Conservation (phyloP, 2,113 vertebrate species). For the Symphodus melops region DNA sequence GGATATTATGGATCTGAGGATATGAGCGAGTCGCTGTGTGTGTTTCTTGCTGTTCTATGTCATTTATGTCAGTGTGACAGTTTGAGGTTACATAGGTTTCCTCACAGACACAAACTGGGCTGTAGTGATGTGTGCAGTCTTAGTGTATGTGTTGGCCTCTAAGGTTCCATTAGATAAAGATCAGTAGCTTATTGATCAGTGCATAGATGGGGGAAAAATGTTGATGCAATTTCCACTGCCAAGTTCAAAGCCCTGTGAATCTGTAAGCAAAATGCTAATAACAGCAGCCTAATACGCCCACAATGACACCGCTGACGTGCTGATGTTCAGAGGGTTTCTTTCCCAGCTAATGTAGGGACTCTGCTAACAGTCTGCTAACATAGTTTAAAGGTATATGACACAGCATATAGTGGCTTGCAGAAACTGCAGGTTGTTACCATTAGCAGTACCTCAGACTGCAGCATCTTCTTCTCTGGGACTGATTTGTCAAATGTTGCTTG, state of each 20-base stretch:
- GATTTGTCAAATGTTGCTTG: too few relatives aligned
- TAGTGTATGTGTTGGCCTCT: not conserved
- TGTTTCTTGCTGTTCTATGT: conserved; percentile 4
- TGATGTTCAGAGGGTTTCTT: not conserved
- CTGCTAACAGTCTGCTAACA: too few relatives aligned
- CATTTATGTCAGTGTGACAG: not conserved
- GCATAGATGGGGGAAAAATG: not conserved
- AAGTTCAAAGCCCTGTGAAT: not conserved
- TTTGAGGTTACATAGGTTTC: not conserved
- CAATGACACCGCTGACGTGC: too few relatives aligned
- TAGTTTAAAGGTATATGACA: too few relatives aligned
- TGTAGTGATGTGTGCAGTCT: not conserved
- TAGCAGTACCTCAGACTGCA: too few relatives aligned
- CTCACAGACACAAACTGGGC: not conserved
- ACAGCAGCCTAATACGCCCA: not conserved
- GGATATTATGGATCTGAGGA: conserved; percentile 11
- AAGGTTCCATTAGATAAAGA: not conserved
- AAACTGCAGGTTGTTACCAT: too few relatives aligned
- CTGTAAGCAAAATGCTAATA: not conserved
- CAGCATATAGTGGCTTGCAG: too few relatives aligned
- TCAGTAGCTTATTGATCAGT: not conserved
- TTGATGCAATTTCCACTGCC: not conserved
- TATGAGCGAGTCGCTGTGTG: not conserved
- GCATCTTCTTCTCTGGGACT: too few relatives aligned
- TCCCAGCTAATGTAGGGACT: too few relatives aligned